A percentile compares a stretch with the other conserved stretches of the same genome.
phyloP scores from a whole-genome alignment of 2,888 invertebrate genomes.

The Melipona beecheii region DNA sequence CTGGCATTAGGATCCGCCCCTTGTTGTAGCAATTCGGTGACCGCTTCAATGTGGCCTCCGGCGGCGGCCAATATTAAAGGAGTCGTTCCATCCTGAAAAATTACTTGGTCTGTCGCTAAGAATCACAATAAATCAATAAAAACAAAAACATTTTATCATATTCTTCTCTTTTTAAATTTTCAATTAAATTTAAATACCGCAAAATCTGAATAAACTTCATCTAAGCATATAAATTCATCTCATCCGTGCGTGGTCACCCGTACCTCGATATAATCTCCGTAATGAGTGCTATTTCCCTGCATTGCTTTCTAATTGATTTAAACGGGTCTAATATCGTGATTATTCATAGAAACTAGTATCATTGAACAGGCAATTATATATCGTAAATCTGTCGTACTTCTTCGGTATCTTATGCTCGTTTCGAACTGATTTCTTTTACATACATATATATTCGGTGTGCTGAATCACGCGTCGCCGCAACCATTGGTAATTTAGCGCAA shows the following conservation, averaged over 20 bases:
- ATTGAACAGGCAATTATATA: slow-evolving; percentile 21
- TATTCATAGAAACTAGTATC: not conserved
- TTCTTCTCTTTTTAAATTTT: not conserved
- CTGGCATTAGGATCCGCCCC: slow-evolving; percentile 95
- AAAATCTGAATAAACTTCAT: not conserved
- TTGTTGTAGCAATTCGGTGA: slow-evolving; percentile 93
- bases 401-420: not conserved
- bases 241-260: not conserved
- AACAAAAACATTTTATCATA: not conserved
- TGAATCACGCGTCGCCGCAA: slow-evolving; percentile 21
- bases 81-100: slow-evolving; percentile 95
- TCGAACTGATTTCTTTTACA: not conserved
- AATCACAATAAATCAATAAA: not conserved
- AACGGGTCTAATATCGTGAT: slow-evolving; percentile 17
- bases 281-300: slow-evolving; percentile 8
- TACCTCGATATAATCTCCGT: not conserved
- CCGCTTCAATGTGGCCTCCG: slow-evolving; percentile 95
- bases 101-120: not conserved
- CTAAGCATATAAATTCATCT: not conserved
- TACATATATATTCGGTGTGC: not conserved
- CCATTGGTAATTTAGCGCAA: slow-evolving; percentile 16
- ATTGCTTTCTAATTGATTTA: slow-evolving; percentile 39
- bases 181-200: not conserved
- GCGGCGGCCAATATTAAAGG: slow-evolving; percentile 96
- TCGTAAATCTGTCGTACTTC: slow-evolving; percentile 19